Evolutionary conservation across 2,113 vertebrate species (phyloP).

Genomic region (Phoenicopterus ruber): DNA sequence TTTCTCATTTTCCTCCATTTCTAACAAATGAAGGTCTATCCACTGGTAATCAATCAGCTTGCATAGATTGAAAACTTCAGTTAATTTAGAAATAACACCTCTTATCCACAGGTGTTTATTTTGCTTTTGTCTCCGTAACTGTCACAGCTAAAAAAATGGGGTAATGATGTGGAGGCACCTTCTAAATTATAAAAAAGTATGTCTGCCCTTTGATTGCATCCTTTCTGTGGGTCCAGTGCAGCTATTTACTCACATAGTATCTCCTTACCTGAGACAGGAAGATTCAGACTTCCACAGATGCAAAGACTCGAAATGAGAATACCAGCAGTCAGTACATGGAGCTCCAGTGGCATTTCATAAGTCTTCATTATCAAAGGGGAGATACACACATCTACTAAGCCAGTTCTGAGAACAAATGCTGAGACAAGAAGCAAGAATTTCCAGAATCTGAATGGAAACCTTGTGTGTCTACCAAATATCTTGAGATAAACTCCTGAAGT

Average conservation of each 20-base stretch:
- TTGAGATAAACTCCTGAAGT: conserved; percentile 38
- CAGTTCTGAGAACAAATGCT: neutral
- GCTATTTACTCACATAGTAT: neutral
- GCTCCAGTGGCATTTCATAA: neutral
- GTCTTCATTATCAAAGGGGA: neutral
- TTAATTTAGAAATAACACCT: neutral
- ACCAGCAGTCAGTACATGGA: neutral
- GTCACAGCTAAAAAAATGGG: neutral
- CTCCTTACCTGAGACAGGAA: neutral
- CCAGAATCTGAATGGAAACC: conserved; percentile 5
- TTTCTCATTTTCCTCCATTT: neutral
- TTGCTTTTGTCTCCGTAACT: neutral
- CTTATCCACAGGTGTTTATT: neutral
- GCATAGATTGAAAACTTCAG: neutral
- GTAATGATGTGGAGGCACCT: neutral
- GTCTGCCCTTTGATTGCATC: neutral
- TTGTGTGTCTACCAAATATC: neutral
- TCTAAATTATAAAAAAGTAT: neutral
- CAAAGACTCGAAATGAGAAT: neutral
- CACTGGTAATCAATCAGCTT: neutral
- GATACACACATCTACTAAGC: neutral
- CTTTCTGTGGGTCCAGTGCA: neutral
- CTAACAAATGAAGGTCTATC: neutral
- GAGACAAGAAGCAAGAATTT: conserved; percentile 4
- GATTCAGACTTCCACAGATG: neutral